Evolutionary conservation across 1,140 invertebrate species (phyloP), one percentile per base, ranked within the genome.

Genomic region (Conus betulinus): DNA sequence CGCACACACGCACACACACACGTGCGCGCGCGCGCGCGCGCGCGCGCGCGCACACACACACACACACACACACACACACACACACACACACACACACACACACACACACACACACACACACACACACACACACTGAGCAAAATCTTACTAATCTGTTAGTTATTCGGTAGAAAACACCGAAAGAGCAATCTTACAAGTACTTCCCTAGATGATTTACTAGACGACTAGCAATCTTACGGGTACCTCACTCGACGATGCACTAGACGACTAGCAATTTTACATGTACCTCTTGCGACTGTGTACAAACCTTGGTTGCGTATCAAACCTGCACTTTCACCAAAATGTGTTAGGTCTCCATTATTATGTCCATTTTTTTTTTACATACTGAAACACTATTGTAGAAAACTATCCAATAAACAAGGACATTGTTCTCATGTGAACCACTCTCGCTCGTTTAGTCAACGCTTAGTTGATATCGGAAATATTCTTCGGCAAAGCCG

Each of bases 1-100:
- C n/a, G n/a, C n/a, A n/a, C n/a, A n/a, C n/a, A n/a, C n/a, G n/a
- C 82, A 84, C 82, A 57, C 27, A 84, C 27, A 84, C 3, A 53
- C 52, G 53, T 15, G 53, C 27, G 25, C 82, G 3, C 5, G 17
- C 52, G 3, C 51, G 25, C 27, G 25, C 25, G 17, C 52, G 25
- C 27, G 51, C 27, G 53, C 6, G 27, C n/a, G 25, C n/a, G n/a
- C 23, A 79, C 76, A n/a, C 76, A 79, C 76, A n/a, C 25, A n/a
- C 76, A 79, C 23, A 79, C 23, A 79, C 23, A 79, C 23, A 79
- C 39, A n/a, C 76, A n/a, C 76, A 79, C 23, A n/a, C 39, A 25
- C 76, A 25, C 39, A 79, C 76, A 25, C 23, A 25, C 23, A 39
- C 39, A 25, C 76, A 39, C 39, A 25, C 39, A 79, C 39, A n/a